Conservation (phyloP, 1,140 invertebrate species). For the Brachionus asplanchnoidis region DNA sequence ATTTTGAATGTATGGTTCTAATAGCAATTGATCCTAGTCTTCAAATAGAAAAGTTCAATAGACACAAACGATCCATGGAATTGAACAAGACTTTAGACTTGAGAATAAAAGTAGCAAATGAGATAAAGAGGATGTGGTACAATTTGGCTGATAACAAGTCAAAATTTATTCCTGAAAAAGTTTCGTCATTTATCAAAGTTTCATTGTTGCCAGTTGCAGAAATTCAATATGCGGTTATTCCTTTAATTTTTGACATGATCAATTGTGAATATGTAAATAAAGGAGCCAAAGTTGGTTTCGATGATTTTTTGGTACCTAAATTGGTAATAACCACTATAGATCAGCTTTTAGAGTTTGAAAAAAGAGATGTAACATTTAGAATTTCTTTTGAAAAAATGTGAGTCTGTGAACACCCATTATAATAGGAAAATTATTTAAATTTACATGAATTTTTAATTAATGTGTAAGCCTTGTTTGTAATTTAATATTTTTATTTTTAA, state of each 20-base stretch:
- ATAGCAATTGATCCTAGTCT: conserved; percentile 26
- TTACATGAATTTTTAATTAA: too few relatives aligned
- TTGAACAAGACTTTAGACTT: background rate
- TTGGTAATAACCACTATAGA: background rate
- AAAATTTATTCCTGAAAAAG: background rate
- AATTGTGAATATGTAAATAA: background rate
- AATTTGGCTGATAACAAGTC: conserved; percentile 12
- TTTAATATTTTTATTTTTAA: background rate
- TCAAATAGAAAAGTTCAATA: background rate
- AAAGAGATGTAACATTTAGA: background rate
- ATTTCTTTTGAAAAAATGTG: conserved; percentile 17
- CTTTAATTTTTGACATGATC: conserved; percentile 37
- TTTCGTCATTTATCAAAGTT: background rate
- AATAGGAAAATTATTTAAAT: too few relatives aligned
- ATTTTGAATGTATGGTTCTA: conserved; percentile 38
- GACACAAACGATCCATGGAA: background rate
- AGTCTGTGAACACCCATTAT: background rate
- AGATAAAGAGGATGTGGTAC: conserved; percentile 39
- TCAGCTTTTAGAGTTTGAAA: background rate
- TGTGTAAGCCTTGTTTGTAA: too few relatives aligned
- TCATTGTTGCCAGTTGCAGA: background rate
- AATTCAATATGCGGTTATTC: conserved; percentile 2
- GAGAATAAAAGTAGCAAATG: background rate
- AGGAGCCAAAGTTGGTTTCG: background rate
- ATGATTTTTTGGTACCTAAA: conserved; percentile 12